These are phyloP conservation scores for Ptychoptera contaminata DNA, from an alignment of 2,888 invertebrate species.

Conservation along the genomic window DNA sequence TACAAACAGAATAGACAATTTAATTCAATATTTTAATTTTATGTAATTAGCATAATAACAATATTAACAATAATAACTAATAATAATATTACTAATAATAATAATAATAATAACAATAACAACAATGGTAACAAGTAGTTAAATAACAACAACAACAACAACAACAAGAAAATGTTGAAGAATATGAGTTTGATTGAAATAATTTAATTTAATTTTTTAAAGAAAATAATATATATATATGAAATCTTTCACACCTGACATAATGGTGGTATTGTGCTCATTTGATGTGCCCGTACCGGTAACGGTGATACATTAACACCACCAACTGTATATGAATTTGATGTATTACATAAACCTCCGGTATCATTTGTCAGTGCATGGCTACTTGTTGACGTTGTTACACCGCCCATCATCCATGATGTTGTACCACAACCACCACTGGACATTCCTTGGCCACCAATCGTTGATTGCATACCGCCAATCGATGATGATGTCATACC, in stretches of 20 bases:
- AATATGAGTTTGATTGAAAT: no score
- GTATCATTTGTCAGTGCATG: conserved; percentile 42
- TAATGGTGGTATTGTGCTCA: conserved; percentile 32
- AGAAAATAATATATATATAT: no score
- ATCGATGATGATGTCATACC: conserved; percentile 7
- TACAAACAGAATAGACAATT: no score
- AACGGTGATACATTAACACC: conserved; percentile 27
- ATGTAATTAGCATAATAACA: no score
- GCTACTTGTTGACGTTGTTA: conserved; percentile 42
- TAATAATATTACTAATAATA: no score
- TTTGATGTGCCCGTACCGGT: conserved; percentile 30
- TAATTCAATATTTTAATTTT: no score
- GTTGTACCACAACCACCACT: conserved; percentile 2
- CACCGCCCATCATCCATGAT: conserved; percentile 19
- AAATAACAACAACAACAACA: no score
- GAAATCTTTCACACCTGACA: conserved; percentile 24
- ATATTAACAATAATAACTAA: no score
- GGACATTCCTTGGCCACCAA: background rate
- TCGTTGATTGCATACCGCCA: conserved; percentile 1
- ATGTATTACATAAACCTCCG: conserved; percentile 21
- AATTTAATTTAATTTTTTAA: no score
- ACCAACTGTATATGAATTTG: conserved; percentile 10
- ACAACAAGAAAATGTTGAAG: no score
- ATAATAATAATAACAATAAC: no score
- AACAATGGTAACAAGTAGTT: no score